Conservation (phyloP, 2,888 invertebrate species). For the Mythimna lalbum region DNA sequence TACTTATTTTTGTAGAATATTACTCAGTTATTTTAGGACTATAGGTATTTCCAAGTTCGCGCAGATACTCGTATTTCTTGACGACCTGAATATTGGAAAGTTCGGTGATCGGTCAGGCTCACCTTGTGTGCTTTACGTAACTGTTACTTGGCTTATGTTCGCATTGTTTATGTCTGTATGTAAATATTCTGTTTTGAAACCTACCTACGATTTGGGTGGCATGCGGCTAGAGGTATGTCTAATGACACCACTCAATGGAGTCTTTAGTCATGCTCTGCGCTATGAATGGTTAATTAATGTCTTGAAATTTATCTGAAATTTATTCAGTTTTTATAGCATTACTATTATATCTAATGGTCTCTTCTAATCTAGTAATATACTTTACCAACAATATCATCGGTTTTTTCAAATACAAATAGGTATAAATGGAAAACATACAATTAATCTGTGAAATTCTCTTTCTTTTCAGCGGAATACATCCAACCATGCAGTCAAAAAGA, state of each 20-base stretch:
- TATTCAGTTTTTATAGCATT: background rate
- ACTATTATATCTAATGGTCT: background rate
- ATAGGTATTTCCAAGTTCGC: slow-evolving; percentile 16
- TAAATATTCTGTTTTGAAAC: slow-evolving; percentile 59
- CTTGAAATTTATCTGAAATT: background rate
- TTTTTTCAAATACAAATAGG: background rate
- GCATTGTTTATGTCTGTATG: slow-evolving; percentile 60
- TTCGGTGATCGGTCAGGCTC: slow-evolving; percentile 45
- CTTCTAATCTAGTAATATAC: background rate
- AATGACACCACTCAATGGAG: background rate
- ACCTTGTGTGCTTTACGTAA: slow-evolving; percentile 56
- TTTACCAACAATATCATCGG: background rate
- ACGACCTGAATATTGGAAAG: slow-evolving; percentile 48
- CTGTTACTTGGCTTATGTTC: slow-evolving; percentile 41
- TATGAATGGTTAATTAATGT: slow-evolving; percentile 10
- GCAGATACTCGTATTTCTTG: slow-evolving; percentile 22
- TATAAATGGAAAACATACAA: background rate
- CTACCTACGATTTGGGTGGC: slow-evolving; percentile 31
- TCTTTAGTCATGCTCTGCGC: slow-evolving; percentile 21
- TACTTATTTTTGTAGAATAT: background rate
- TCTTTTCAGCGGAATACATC: slow-evolving; percentile 93
- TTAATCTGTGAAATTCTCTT: background rate
- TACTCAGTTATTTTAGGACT: background rate
- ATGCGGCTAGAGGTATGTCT: slow-evolving; percentile 23
- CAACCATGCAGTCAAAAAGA: slow-evolving; percentile 93